phyloP scores from a whole-genome alignment of 2,113 vertebrate genomes.

The Eonycteris spelaea region DNA sequence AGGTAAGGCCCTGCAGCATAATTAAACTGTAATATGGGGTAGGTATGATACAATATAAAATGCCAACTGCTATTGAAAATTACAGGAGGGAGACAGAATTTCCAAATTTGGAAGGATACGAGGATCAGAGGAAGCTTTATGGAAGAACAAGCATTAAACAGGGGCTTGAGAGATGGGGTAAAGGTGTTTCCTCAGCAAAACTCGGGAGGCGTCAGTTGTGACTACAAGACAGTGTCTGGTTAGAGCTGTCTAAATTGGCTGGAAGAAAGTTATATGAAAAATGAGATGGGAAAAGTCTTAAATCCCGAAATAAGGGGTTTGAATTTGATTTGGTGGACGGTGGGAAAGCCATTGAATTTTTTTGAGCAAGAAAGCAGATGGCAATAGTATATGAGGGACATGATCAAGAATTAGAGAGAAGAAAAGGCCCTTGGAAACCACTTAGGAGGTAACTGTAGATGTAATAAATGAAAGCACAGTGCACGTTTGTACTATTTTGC shows the following conservation, averaged over 20 bases:
- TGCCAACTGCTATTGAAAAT: neutral
- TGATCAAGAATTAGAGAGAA: neutral
- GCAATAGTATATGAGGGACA: neutral
- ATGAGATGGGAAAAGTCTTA: neutral
- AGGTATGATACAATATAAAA: neutral
- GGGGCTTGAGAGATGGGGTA: neutral
- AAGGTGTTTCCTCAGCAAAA: neutral
- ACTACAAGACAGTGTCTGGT: neutral
- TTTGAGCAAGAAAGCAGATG: neutral
- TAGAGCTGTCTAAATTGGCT: neutral
- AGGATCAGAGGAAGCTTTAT: neutral
- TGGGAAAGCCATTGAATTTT: neutral
- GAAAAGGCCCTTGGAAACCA: neutral
- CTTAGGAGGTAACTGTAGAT: neutral
- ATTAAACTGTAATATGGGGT: neutral
- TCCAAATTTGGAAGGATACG: neutral
- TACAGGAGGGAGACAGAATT: neutral
- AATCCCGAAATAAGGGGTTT: neutral
- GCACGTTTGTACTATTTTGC: neutral
- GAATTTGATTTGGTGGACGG: neutral
- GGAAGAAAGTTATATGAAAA: neutral
- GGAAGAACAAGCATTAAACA: neutral
- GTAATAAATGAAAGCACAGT: neutral
- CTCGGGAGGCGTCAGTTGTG: neutral
- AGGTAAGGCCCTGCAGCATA: neutral